Evolutionary conservation across 35 echinoderm and acorn worm genomes (phyloP), one percentile per base, ranked within the genome.

Genomic region (Ophioderma brevispina): DNA sequence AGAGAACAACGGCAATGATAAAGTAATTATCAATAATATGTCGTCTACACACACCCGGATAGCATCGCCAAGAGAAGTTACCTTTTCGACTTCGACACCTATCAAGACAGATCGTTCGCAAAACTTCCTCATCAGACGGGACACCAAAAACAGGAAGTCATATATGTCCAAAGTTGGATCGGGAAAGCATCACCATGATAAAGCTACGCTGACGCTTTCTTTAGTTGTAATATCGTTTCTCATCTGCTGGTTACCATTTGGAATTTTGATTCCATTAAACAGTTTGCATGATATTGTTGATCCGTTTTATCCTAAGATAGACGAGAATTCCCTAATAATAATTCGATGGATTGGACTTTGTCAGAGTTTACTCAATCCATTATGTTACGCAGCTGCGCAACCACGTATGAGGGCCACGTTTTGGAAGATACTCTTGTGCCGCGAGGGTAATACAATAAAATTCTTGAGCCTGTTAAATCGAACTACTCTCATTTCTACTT

Each of bases 241-340:
- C n/a, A 70, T 70, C 28, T 70, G 59, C 23, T 70, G 59, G 59
- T 70, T 70, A 70, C 59, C 59, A 70, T 70, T 70, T 70, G 59
- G 59, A 25, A 70, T 70, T 70, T 3, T 70, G 10, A 70, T 25
- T 30, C 28, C 28, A 13, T 6, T 25, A 30, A 4, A 70, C n/a
- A 70, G 59, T 30, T 30, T 70, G 15, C 3, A 70, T 18, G n/a
- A 70, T 70, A 30, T 18, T 25, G 23, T 70, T 2, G n/a, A 15
- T 6, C 28, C 59, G 10, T 13, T 8, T 25, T 6, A 3, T 15
- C 28, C 28, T 70, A 18, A 25, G n/a, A 70, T 70, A 18, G 59
- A 70, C n/a, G 59, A 70, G 17, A 8, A 70, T 30, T 3, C 59
- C 15, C 4, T 25, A 25, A 70, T 70, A 13, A 70, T 70, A 13